These are phyloP conservation scores for Seriola rivoliana DNA, from an alignment of 2,113 vertebrate genomes.

Conservation along the genomic window DNA sequence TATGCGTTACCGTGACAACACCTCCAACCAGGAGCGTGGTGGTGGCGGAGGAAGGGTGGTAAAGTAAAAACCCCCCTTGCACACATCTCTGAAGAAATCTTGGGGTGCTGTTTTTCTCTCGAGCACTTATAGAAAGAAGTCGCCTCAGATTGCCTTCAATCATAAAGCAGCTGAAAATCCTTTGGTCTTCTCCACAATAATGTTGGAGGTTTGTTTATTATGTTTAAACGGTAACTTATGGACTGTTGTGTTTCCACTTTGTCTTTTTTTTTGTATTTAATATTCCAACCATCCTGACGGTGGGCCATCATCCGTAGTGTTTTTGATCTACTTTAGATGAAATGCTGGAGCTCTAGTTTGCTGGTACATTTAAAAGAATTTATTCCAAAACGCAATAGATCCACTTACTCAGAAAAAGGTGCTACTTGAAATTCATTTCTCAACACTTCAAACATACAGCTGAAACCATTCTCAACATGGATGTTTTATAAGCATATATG, in stretches of 20 bases:
- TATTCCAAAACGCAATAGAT: conserved; percentile 78
- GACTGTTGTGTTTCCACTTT: conserved; percentile 62
- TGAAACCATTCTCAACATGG: conserved; percentile 42
- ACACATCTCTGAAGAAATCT: conserved; percentile 70
- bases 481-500: conserved; percentile 47
- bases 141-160: conserved; percentile 76
- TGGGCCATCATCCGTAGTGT: conserved; percentile 61
- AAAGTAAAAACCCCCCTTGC: conserved; percentile 13
- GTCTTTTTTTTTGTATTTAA: conserved; percentile 68
- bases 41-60: conserved; percentile 68
- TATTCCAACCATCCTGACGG: conserved; percentile 52
- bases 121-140: conserved; percentile 71
- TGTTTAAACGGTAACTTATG: conserved; percentile 70
- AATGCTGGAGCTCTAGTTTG: conserved; percentile 75
- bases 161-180: conserved; percentile 77
- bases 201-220: conserved; percentile 61
- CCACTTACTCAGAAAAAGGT: conserved; percentile 60
- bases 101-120: conserved; percentile 43
- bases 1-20: conserved; percentile 55
- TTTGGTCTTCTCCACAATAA: conserved; percentile 62
- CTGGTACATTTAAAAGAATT: conserved; percentile 67
- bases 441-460: conserved; percentile 44
- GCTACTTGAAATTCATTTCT: conserved; percentile 67
- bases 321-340: conserved; percentile 61
- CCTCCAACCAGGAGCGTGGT: conserved; percentile 49